Conservation (phyloP, 1,140 invertebrate genomes). For the Maconellicoccus hirsutus region DNA sequence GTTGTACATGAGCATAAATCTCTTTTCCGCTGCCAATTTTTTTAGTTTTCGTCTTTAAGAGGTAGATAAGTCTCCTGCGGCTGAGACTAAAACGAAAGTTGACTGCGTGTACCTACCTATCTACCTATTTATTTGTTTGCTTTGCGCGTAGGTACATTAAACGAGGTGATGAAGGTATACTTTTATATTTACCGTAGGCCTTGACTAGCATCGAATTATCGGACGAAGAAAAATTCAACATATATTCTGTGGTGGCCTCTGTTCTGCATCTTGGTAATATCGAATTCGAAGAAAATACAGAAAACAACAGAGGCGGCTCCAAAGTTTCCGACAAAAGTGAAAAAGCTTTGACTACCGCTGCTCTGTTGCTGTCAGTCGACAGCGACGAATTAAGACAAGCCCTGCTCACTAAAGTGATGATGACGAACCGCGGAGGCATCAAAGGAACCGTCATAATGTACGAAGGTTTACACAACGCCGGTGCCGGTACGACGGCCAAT, state of each 20-base stretch:
- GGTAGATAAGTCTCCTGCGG: no score
- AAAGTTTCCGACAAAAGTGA: constrained; percentile 47
- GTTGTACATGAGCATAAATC: no score
- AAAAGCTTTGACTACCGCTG: constrained; percentile 53
- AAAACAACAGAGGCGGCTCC: constrained; percentile 78
- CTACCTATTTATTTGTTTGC: no score
- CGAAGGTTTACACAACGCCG: constrained; percentile 31
- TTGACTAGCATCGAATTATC: constrained; percentile 63
- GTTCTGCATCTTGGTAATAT: constrained; percentile 90
- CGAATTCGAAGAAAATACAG: constrained; percentile 79
- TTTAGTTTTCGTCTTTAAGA: no score
- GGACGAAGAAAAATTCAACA: constrained; percentile 55
- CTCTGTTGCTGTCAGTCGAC: constrained; percentile 70
- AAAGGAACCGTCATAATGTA: constrained; percentile 97
- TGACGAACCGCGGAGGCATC: constrained; percentile 79
- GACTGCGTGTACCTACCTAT: constrained; percentile 15
- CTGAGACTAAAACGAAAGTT: no score
- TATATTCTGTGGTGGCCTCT: constrained; percentile 78
- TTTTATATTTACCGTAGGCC: constrained; percentile 39
- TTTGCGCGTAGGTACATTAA: no score
- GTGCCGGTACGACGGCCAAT: no score
- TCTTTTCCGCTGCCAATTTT: no score
- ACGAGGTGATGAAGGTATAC: not conserved
- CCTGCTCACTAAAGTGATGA: constrained; percentile 84
- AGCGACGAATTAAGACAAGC: constrained; percentile 70